These are phyloP conservation scores for Lepus americanus DNA, from an alignment of 2,113 vertebrate species.

Conservation along the genomic window DNA sequence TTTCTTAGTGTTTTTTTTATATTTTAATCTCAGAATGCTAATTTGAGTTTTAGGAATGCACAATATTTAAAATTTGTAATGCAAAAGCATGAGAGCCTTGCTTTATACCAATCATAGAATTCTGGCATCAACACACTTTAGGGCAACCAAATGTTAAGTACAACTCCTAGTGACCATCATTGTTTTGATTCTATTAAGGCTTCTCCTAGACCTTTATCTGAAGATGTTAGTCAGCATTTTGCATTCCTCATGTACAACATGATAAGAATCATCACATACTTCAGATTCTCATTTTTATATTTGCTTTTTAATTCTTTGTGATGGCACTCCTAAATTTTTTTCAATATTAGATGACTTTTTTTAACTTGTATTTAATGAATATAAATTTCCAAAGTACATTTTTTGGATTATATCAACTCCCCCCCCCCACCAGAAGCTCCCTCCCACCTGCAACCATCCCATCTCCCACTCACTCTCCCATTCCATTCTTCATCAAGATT, in stretches of 20 bases:
- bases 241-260: background rate
- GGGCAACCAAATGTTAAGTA: background rate
- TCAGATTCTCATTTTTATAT: background rate
- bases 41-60: slow-evolving; percentile 36
- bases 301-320: too few relatives aligned
- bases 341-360: too few relatives aligned
- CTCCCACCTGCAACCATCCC: too few relatives aligned
- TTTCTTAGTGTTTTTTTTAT: slow-evolving; percentile 69
- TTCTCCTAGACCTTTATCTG: background rate
- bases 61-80: slow-evolving; percentile 6
- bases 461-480: too few relatives aligned
- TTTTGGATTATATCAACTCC: too few relatives aligned
- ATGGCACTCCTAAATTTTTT: background rate
- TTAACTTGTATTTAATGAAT: too few relatives aligned
- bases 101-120: background rate
- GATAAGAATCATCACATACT: background rate
- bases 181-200: background rate
- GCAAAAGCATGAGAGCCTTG: background rate
- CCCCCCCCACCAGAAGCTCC: too few relatives aligned
- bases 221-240: background rate
- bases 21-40: slow-evolving; percentile 64
- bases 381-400: too few relatives aligned
- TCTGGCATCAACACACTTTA: background rate
- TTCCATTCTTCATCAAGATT: too few relatives aligned
- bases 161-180: background rate